Conservation (phyloP, 2,797 vertebrate genomes). For the Manis javanica region DNA sequence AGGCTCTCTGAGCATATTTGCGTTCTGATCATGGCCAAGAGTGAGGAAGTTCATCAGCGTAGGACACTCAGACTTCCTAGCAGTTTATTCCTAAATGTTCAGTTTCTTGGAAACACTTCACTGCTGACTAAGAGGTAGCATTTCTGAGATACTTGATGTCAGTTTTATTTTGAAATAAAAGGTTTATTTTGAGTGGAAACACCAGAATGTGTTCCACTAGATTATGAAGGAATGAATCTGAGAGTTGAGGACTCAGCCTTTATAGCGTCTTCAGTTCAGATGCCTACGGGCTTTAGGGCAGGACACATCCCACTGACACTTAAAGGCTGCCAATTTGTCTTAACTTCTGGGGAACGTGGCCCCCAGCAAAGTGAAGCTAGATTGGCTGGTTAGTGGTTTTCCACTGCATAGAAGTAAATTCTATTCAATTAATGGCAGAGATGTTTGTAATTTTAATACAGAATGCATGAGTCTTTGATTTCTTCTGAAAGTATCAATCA, state of each 20-base stretch:
- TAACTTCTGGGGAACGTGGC: too few relatives aligned
- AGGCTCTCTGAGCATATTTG: not conserved
- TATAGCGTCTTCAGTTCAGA: not conserved
- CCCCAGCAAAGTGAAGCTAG: not conserved
- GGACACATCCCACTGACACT: not conserved
- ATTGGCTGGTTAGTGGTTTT: not conserved
- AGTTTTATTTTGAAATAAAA: not conserved
- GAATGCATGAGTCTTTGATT: not conserved
- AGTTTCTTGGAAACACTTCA: not conserved
- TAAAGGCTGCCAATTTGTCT: not conserved
- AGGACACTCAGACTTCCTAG: not conserved
- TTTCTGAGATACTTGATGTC: not conserved
- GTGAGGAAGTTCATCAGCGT: not conserved
- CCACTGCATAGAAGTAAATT: not conserved
- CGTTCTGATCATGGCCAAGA: fast-evolving
- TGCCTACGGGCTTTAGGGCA: fast-evolving
- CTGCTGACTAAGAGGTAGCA: not conserved
- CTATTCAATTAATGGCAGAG: not conserved
- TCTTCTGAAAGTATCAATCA: not conserved
- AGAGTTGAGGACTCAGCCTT: not conserved
- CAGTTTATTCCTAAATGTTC: not conserved
- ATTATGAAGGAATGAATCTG: too few relatives aligned
- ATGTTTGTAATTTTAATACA: not conserved
- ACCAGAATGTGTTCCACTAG: not conserved
- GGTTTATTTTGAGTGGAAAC: not conserved